Percentiles rank a stretch among this genome's conserved stretches.
phyloP scores from a whole-genome alignment of 2,888 invertebrate species.

The Parochlus steinenii region DNA sequence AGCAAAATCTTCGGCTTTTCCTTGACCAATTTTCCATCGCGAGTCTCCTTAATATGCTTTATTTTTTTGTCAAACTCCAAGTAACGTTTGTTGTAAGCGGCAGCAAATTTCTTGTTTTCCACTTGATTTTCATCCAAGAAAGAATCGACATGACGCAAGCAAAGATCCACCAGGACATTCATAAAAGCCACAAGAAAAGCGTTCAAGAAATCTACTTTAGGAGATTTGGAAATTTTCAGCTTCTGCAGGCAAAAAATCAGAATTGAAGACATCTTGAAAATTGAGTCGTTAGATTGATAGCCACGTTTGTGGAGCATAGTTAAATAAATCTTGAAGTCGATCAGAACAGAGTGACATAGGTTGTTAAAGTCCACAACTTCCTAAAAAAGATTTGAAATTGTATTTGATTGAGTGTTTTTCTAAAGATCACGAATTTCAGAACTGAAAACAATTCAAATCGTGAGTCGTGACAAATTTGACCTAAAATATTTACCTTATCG shows the following conservation, averaged over 20 bases:
- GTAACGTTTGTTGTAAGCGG: slow-evolving; percentile 19
- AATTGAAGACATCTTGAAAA: slow-evolving; percentile 70
- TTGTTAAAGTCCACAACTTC: slow-evolving; percentile 47
- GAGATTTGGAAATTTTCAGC: slow-evolving; percentile 53
- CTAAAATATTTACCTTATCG: too few relatives aligned
- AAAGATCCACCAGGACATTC: slow-evolving; percentile 37
- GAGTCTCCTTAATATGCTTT: slow-evolving; percentile 2
- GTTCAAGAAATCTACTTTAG: slow-evolving; percentile 63
- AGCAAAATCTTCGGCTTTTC: background rate
- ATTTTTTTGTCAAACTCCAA: slow-evolving; percentile 14
- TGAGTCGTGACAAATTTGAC: too few relatives aligned
- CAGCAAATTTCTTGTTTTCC: slow-evolving; percentile 26
- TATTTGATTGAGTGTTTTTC: slow-evolving; percentile 44
- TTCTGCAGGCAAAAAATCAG: slow-evolving; percentile 67
- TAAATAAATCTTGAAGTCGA: slow-evolving; percentile 57
- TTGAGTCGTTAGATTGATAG: slow-evolving; percentile 39
- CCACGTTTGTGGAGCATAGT: slow-evolving; percentile 46
- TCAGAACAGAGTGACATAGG: slow-evolving; percentile 49
- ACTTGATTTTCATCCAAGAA: slow-evolving; percentile 23
- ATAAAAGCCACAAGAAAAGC: slow-evolving; percentile 70
- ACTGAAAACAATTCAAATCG: too few relatives aligned
- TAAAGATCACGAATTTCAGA: too few relatives aligned
- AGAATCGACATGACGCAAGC: slow-evolving; percentile 32
- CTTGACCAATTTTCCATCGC: too few relatives aligned
- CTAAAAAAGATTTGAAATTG: slow-evolving; percentile 43